Conservation (phyloP, 2,888 invertebrate genomes). For the Holacanthella duospinosa region DNA sequence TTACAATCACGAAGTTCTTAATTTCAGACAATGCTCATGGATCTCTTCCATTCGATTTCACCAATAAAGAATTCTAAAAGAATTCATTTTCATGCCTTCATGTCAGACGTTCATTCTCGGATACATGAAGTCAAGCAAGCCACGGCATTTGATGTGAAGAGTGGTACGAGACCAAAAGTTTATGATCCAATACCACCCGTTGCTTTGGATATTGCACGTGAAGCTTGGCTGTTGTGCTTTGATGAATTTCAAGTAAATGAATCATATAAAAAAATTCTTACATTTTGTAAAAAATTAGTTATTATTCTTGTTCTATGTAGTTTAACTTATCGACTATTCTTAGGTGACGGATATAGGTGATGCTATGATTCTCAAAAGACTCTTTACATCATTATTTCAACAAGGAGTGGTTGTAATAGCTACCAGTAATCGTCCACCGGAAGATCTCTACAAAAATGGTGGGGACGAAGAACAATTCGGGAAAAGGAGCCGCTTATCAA, state of each 20-base stretch:
- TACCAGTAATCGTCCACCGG: slow-evolving; percentile 91
- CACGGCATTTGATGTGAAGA: slow-evolving; percentile 45
- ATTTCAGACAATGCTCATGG: slow-evolving; percentile 90
- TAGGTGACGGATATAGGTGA: slow-evolving; percentile 96
- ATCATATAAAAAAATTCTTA: no score
- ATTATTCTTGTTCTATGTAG: not conserved
- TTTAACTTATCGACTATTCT: no score
- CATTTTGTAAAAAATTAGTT: slow-evolving; percentile 36
- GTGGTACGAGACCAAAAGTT: slow-evolving; percentile 50
- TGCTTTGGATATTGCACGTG: slow-evolving; percentile 69
- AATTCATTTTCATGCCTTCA: slow-evolving; percentile 95
- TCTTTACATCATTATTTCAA: slow-evolving; percentile 86
- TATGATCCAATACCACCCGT: slow-evolving; percentile 94
- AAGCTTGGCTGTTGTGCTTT: slow-evolving; percentile 89
- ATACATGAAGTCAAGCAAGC: slow-evolving; percentile 72
- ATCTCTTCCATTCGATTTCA: slow-evolving; percentile 80
- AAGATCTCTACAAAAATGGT: slow-evolving; percentile 87
- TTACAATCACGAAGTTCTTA: no score
- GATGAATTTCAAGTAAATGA: slow-evolving; percentile 91
- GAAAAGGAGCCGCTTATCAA: no score
- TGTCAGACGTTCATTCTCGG: slow-evolving; percentile 85
- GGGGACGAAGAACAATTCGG: no score
- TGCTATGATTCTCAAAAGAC: slow-evolving; percentile 93
- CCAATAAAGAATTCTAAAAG: slow-evolving; percentile 49
- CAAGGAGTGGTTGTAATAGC: slow-evolving; percentile 79